These are phyloP conservation scores for Hylaeus volcanicus DNA, from an alignment of 1,140 invertebrate species.

Conservation along the genomic window DNA sequence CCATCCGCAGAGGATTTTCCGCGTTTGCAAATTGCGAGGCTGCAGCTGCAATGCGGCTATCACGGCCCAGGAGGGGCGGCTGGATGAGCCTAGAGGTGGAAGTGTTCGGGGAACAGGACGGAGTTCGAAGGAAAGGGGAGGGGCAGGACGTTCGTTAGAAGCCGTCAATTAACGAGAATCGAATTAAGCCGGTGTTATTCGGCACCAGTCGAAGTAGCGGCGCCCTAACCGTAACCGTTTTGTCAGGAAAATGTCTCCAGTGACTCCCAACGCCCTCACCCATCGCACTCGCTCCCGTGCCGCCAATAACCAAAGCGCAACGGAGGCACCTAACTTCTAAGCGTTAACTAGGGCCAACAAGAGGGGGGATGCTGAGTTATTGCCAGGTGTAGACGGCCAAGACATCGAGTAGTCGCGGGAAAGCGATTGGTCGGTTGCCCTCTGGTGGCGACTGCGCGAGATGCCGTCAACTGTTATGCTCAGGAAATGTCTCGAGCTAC, in stretches of 20 bases:
- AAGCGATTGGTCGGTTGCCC: too few relatives aligned
- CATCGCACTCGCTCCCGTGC: too few relatives aligned
- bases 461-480: not conserved
- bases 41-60: conserved; percentile 63
- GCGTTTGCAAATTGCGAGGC: conserved; percentile 55
- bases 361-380: too few relatives aligned
- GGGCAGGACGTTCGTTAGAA: conserved; percentile 65
- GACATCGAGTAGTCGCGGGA: too few relatives aligned
- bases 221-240: conserved; percentile 45
- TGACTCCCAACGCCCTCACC: not conserved
- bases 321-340: too few relatives aligned
- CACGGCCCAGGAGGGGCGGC: not conserved
- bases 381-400: too few relatives aligned
- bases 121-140: conserved; percentile 13
- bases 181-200: conserved; percentile 62
- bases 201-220: conserved; percentile 41
- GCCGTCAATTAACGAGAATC: conserved; percentile 70
- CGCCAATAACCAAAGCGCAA: not conserved
- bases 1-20: conserved; percentile 37
- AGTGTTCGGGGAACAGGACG: not conserved
- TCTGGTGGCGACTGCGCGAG: too few relatives aligned
- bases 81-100: conserved; percentile 34
- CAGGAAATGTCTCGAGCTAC: not conserved
- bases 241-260: conserved; percentile 31
- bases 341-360: too few relatives aligned